A percentile compares a stretch with the other conserved stretches of the same genome.
phyloP scores from a whole-genome alignment of 2,797 vertebrate species.

The Remorina albescens region DNA sequence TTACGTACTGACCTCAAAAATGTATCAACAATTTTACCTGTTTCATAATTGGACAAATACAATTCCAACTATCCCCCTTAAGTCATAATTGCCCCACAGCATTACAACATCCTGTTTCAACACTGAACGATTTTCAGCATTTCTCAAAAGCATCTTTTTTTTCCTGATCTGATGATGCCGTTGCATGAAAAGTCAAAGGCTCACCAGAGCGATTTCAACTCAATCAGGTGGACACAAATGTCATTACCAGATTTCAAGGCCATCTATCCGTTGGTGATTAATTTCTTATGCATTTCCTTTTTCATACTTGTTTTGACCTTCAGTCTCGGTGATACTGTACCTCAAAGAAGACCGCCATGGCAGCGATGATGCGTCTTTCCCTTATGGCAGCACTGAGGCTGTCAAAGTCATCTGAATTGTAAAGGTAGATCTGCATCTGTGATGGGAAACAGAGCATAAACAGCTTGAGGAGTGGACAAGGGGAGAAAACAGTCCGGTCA shows the following conservation, averaged over 20 bases:
- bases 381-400: slow-evolving; percentile 94
- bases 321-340: slow-evolving; percentile 79
- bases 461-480: slow-evolving; percentile 76
- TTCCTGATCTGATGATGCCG: neutral
- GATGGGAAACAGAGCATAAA: slow-evolving; percentile 73
- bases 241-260: slow-evolving; percentile 1
- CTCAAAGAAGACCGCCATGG: slow-evolving; percentile 97
- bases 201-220: slow-evolving; percentile 12
- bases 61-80: neutral
- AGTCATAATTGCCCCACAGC: neutral
- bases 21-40: slow-evolving; percentile 6
- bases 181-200: slow-evolving; percentile 1
- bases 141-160: slow-evolving; percentile 29
- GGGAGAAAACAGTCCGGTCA: slow-evolving; percentile 60
- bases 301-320: slow-evolving; percentile 35
- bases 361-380: slow-evolving; percentile 93
- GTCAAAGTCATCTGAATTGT: slow-evolving; percentile 99
- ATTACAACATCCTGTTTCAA: neutral
- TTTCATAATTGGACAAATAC: slow-evolving; percentile 12
- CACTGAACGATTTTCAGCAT: neutral
- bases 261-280: slow-evolving; percentile 5
- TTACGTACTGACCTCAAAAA: slow-evolving; percentile 23
- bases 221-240: neutral
- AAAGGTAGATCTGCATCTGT: slow-evolving; percentile 99
- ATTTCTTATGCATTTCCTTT: slow-evolving; percentile 7